Conservation (phyloP, 2,113 vertebrate species). For the Helogale parvula region DNA sequence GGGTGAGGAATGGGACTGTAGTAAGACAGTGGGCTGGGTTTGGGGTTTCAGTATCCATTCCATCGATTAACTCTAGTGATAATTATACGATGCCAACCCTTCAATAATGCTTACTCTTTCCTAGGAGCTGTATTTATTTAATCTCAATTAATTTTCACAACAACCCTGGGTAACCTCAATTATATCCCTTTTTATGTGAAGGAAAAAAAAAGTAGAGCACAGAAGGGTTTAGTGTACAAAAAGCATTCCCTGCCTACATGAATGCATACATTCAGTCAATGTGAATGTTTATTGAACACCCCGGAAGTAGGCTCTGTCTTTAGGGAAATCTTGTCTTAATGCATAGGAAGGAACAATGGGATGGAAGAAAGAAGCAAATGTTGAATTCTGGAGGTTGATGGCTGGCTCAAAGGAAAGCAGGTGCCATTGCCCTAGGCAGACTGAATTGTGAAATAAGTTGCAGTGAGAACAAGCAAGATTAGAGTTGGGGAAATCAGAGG, state of each 20-base stretch:
- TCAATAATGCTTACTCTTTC: neutral
- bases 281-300: neutral
- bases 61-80: neutral
- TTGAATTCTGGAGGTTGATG: neutral
- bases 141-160: neutral
- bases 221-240: neutral
- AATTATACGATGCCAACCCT: neutral
- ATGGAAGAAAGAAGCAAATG: neutral
- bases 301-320: neutral
- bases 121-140: neutral
- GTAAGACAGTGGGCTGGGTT: neutral
- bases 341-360: neutral
- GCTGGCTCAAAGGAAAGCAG: neutral
- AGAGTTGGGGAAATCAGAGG: neutral
- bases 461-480: neutral
- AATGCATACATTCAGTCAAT: neutral
- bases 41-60: neutral
- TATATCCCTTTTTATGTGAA: neutral
- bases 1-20: neutral
- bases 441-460: neutral
- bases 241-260: neutral
- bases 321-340: neutral
- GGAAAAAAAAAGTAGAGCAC: neutral
- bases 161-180: neutral
- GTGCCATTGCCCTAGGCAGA: neutral